phyloP scores from a whole-genome alignment of 92 coral and sea anemone species.

The Plumapathes pennacea region DNA sequence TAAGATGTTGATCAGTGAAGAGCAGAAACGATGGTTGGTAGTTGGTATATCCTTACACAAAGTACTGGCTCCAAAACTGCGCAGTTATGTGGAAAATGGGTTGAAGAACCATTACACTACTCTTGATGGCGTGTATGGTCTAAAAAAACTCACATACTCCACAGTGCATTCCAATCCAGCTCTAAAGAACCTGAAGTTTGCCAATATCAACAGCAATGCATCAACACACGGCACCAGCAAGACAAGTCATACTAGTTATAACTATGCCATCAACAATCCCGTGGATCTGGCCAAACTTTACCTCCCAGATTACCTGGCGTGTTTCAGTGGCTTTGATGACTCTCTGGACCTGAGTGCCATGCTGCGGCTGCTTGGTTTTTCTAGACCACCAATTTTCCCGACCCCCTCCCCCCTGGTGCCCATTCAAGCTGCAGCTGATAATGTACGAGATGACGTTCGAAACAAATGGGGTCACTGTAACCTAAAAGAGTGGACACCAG shows the following conservation, averaged over 20 bases:
- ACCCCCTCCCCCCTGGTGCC: not conserved
- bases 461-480: slow-evolving; percentile 26
- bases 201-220: slow-evolving; percentile 16
- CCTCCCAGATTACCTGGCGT: slow-evolving; percentile 17
- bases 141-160: no score
- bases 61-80: not conserved
- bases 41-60: not conserved
- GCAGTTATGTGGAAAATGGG: no score
- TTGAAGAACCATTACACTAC: no score
- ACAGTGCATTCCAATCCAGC: no score
- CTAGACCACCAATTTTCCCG: slow-evolving; percentile 3
- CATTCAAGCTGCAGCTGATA: slow-evolving; percentile 28
- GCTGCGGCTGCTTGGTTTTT: slow-evolving; percentile 18
- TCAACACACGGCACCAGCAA: no score
- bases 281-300: slow-evolving; percentile 27
- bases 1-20: slow-evolving; percentile 4
- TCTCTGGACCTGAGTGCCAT: slow-evolving; percentile 23
- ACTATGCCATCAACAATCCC: slow-evolving; percentile 6
- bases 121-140: no score
- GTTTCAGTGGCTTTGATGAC: slow-evolving; percentile 26
- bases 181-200: slow-evolving; percentile 7
- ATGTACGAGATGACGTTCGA: slow-evolving; percentile 20
- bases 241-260: no score
- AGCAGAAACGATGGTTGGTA: slow-evolving; percentile 2
- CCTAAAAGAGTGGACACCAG: slow-evolving; percentile 13